Conservation (phyloP, 2,888 invertebrate species). For the Rhyacophila evoluta region DNA sequence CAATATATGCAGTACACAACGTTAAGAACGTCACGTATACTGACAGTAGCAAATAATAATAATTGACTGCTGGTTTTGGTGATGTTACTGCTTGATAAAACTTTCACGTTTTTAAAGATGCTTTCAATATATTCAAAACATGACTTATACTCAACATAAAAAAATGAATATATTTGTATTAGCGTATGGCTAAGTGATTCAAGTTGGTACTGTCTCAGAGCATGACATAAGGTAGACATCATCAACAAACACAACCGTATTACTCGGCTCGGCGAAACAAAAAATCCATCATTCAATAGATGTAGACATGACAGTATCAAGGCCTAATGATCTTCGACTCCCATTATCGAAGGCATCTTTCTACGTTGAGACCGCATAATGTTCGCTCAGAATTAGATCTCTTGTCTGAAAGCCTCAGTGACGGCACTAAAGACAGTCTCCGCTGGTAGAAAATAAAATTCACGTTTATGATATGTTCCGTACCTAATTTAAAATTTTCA, state of each 20-base stretch:
- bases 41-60: too few relatives aligned
- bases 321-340: slow-evolving; percentile 48
- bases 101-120: background rate
- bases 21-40: too few relatives aligned
- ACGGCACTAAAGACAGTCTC: background rate
- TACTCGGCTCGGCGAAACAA: slow-evolving; percentile 40
- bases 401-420: slow-evolving; percentile 15
- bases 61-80: too few relatives aligned
- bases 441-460: too few relatives aligned
- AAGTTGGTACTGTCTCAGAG: slow-evolving; percentile 29
- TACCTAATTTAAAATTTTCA: too few relatives aligned
- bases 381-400: slow-evolving; percentile 35
- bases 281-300: slow-evolving; percentile 49
- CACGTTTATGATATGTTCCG: too few relatives aligned
- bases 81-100: background rate
- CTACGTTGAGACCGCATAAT: slow-evolving; percentile 37
- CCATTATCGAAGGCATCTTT: slow-evolving; percentile 45
- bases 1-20: too few relatives aligned
- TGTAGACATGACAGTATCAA: slow-evolving; percentile 49
- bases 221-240: slow-evolving; percentile 43
- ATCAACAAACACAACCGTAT: slow-evolving; percentile 49
- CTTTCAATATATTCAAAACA: background rate
- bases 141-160: background rate
- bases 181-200: background rate
- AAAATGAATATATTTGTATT: background rate